These are phyloP conservation scores for Morelia viridis DNA, from an alignment of 2,797 vertebrate genomes.

Conservation along the genomic window DNA sequence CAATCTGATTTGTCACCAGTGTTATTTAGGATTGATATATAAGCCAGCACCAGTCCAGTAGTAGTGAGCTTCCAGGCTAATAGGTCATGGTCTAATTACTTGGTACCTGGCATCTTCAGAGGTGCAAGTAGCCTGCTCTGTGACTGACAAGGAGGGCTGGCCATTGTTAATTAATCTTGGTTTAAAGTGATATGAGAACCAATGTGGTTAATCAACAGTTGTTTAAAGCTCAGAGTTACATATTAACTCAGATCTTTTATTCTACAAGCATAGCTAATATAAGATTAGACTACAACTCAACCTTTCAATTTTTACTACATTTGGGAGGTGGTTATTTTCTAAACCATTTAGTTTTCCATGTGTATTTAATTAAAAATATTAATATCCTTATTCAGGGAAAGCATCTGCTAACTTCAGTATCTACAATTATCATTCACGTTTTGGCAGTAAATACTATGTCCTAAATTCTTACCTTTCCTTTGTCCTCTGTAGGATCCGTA, in stretches of 20 bases:
- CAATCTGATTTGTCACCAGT: too few species aligned
- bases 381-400: neutral
- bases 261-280: neutral
- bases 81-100: neutral
- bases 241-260: neutral
- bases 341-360: neutral
- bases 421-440: neutral
- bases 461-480: conserved; percentile 2
- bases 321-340: neutral
- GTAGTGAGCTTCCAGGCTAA: neutral
- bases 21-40: too few species aligned
- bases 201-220: neutral
- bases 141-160: neutral
- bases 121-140: neutral
- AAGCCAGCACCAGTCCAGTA: neutral
- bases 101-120: neutral
- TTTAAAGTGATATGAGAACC: neutral
- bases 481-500: neutral
- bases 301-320: neutral
- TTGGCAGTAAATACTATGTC: neutral
- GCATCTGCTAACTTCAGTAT: neutral
- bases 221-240: neutral
- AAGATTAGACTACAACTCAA: neutral
- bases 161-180: neutral
- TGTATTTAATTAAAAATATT: neutral